Evolutionary conservation across 2,797 vertebrate genomes (phyloP), one percentile per base, ranked within the genome.

Genomic region (Pampus argenteus): DNA sequence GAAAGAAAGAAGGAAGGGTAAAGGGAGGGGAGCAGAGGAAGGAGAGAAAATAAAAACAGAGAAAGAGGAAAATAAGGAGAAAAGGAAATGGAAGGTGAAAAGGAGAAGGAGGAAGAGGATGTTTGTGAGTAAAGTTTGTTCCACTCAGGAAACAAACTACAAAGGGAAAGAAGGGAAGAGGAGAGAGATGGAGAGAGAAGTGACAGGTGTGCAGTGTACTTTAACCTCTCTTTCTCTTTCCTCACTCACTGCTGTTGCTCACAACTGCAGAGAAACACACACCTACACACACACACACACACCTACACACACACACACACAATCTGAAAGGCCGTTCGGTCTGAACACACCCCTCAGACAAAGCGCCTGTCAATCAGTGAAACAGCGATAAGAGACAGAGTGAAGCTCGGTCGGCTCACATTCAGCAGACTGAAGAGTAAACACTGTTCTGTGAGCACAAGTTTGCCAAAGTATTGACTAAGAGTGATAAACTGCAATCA

Each of bases 341-440:
- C 22, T 9, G 47, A 74, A 74, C 71, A 77, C 74, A 54, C 29
- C 50, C 36, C 56, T 76, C 69, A 66, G 47, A 86, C 85, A 87
- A 83, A 83, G 78, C 51, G 0, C 2, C 50, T 74, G 83, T 85
- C 86, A 62, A n/a, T 86, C 82, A 87, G 31, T 8, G 36, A 42
- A 49, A 10, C 1, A 5, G 40, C 1, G 69, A 66, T 71, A 64
- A 75, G 58, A 76, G n/a, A 38, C 52, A 5, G 42, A 56, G 23
- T 10, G 20, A 71, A 68, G 58, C 66, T 68, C 47, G 17, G 34
- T 9, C 3, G 6, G 20, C 55, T 68, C 48, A 72, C 40, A 4
- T 28, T 28, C 25, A 13, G 26, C 29, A 4, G 52, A 17, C 45
- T 42, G 31, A 67, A 8, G 44, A 47, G 22, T 50, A 38, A 75